Evolutionary conservation across 2,797 vertebrate species (phyloP), one percentile per base, ranked within the genome.

Genomic region (Mastacembelus armatus): DNA sequence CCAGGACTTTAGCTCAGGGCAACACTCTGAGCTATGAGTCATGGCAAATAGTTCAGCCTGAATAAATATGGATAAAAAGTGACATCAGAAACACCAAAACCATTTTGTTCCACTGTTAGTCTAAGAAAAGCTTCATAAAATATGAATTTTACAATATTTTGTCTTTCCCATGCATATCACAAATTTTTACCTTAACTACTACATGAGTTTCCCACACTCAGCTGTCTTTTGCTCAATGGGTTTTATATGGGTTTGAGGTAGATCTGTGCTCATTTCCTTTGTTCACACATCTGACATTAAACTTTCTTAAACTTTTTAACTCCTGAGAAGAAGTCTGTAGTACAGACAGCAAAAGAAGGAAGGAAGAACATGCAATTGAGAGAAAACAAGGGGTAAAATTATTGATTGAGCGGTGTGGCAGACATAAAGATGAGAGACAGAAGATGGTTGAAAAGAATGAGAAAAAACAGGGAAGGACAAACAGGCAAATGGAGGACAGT

Each of bases 1-100:
- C 55, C 66, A 59, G 77, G 71, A 87, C 69, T 78, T 65, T 68
- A 55, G 81, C 84, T 81, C 59, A 69, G 62, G 75, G 86, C 81
- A 81, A 80, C 66, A 71, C 71, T 83, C 32, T 35, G 71, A 82
- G 85, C 71, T 56, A 71, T 74, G 77, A 86, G 76, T 83, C 85
- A 77, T 21, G 26, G 51, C 26, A 82, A 82, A 80, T 52, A 52
- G 54, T 74, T 80, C n/a, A 75, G 69, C 71, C 69, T 57, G 48
- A 79, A 77, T 74, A 88, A 73, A 66, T 78, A 69, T 60, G 36
- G 51, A 78, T 69, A 73, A 66, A 78, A 85, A 77, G 49, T 68
- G 71, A 71, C 71, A 84, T 67, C 38, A 77, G 82, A 70, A 69
- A 68, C 30, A 56, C 78, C 38, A 71, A 80, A 77, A 76, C 35